These are phyloP conservation scores for Cossypha dichroa DNA, from an alignment of 2,797 vertebrate genomes.

Conservation along the genomic window DNA sequence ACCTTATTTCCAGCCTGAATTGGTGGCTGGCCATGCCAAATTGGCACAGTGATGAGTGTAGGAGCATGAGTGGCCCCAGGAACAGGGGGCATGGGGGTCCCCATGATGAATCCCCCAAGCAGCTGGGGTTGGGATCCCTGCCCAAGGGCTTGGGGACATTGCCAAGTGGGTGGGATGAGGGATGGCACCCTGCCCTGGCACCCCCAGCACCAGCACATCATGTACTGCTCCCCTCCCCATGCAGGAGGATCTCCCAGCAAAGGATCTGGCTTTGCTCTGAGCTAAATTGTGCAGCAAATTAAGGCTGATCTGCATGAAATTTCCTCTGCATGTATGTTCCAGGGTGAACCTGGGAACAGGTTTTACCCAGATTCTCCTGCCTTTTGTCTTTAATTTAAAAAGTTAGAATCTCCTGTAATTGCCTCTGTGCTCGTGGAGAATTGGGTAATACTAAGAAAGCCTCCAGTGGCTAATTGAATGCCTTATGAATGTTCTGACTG, in stretches of 20 bases:
- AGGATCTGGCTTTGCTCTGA: not conserved
- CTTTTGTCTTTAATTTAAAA: conserved; percentile 39
- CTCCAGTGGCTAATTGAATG: conserved; percentile 15
- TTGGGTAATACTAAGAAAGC: not conserved
- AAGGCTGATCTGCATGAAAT: not conserved
- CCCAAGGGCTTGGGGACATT: accelerated
- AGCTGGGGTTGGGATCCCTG: accelerated
- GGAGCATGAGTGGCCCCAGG: not conserved
- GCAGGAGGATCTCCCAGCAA: not conserved
- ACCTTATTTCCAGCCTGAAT: not conserved
- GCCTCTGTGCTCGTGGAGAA: not conserved
- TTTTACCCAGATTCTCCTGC: conserved; percentile 11
- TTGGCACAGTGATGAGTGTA: accelerated
- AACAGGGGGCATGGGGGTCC: accelerated
- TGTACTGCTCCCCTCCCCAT: not conserved
- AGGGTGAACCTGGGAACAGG: not conserved
- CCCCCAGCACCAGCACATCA: not conserved
- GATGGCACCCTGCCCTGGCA: not conserved
- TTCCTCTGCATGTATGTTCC: not conserved
- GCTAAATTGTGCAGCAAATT: not conserved
- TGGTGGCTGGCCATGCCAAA: not conserved
- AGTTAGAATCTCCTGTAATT: conserved; percentile 34
- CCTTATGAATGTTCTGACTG: not conserved
- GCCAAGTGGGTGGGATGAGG: not conserved
- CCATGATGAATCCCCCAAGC: accelerated